phyloP scores from a whole-genome alignment of 1,140 invertebrate species.

The Hermatobates lingyangjiaoensis region DNA sequence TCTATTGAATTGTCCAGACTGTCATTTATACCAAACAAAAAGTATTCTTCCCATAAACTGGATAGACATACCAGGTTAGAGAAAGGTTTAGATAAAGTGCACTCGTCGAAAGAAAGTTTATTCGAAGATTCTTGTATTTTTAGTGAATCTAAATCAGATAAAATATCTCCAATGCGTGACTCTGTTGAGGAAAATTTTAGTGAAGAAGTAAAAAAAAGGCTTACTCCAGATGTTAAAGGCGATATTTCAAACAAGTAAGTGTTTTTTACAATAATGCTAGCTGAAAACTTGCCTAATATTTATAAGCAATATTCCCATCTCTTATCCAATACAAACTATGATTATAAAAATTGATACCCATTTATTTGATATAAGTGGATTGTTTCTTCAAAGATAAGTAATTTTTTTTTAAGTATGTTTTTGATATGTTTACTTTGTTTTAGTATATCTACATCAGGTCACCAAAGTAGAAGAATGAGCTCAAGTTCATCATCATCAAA shows the following conservation, averaged over 20 bases:
- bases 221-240: constrained; percentile 6
- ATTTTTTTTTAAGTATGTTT: too few species aligned
- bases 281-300: too few species aligned
- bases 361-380: too few species aligned
- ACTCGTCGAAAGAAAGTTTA: too few species aligned
- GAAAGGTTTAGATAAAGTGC: background rate
- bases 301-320: too few species aligned
- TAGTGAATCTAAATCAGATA: background rate
- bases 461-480: constrained; percentile 14
- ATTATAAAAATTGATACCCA: too few species aligned
- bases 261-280: too few species aligned
- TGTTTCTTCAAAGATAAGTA: too few species aligned
- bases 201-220: constrained; percentile 16
- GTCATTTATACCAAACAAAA: too few species aligned
- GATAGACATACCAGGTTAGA: background rate
- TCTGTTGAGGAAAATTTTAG: background rate
- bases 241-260: constrained; percentile 5
- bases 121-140: background rate
- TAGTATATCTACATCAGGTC: too few species aligned
- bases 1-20: background rate
- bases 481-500: constrained; percentile 13
- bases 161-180: background rate
- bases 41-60: too few species aligned
- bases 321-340: too few species aligned
- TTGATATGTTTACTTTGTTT: background rate